Percentiles rank a stretch among this genome's conserved stretches.
phyloP scores from a whole-genome alignment of 2,797 vertebrate species.

The Tauraco hartlaubi region DNA sequence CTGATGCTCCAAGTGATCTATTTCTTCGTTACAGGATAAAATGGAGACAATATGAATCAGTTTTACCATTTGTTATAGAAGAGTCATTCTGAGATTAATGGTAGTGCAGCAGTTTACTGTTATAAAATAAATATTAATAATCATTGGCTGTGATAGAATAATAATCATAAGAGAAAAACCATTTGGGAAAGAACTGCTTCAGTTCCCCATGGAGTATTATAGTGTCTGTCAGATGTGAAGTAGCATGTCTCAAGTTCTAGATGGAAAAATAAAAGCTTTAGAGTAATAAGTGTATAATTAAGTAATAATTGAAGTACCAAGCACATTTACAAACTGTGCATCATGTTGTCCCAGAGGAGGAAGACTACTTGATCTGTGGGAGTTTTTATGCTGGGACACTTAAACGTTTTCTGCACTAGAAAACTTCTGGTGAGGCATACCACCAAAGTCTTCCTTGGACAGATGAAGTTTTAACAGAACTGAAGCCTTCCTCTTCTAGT shows the following conservation, averaged over 20 bases:
- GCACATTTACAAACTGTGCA: background rate
- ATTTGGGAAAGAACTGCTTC: slow-evolving; percentile 9
- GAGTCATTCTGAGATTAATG: background rate
- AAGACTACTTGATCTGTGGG: background rate
- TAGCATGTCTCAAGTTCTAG: slow-evolving; percentile 17
- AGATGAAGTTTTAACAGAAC: background rate
- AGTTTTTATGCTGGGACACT: background rate
- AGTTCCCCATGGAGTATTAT: background rate
- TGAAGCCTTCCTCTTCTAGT: background rate
- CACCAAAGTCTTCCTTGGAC: background rate
- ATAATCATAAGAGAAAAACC: slow-evolving; percentile 21
- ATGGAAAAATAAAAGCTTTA: slow-evolving; percentile 57
- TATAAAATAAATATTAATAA: slow-evolving; percentile 30
- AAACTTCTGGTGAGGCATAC: background rate
- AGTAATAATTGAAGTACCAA: slow-evolving; percentile 26
- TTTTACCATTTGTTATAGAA: background rate
- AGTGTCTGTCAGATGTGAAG: slow-evolving; percentile 25
- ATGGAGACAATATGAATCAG: background rate
- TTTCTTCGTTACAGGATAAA: background rate
- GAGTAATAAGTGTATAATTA: slow-evolving; percentile 25
- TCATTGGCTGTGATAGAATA: slow-evolving; percentile 6
- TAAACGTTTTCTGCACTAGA: background rate
- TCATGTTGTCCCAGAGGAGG: background rate
- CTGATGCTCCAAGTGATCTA: background rate
- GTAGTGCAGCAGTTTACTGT: background rate